Percentiles rank a stretch among this genome's conserved stretches.
These are phyloP conservation scores for Ennomos quercinarius DNA, from an alignment of 2,888 invertebrate species.

Conservation along the genomic window DNA sequence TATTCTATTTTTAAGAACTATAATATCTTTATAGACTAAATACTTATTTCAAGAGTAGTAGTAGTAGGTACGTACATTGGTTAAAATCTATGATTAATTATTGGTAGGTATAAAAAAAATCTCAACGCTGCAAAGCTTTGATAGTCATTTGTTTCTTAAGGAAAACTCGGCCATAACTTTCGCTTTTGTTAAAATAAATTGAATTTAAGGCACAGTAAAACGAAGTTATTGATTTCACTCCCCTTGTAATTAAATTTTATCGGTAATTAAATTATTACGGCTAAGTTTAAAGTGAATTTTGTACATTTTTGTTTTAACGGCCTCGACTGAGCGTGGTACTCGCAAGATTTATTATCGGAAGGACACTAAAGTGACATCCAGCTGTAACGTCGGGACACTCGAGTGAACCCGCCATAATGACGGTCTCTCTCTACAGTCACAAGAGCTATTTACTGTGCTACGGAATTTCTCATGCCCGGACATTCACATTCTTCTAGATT, in stretches of 20 bases:
- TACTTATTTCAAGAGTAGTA: too few relatives aligned
- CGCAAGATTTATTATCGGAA: constrained; percentile 66
- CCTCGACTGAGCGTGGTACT: constrained; percentile 45
- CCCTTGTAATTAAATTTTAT: constrained; percentile 30
- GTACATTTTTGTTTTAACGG: constrained; percentile 58
- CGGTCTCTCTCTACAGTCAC: constrained; percentile 55
- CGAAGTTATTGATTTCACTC: constrained; percentile 19
- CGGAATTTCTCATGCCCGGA: constrained; percentile 67
- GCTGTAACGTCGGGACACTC: constrained; percentile 69
- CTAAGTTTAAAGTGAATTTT: constrained; percentile 45
- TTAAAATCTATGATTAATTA: too few relatives aligned
- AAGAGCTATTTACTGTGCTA: constrained; percentile 63
- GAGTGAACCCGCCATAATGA: constrained; percentile 70
- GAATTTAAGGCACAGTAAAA: constrained; percentile 20
- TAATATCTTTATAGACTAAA: too few relatives aligned
- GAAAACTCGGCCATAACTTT: constrained; percentile 8
- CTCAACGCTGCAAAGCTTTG: too few relatives aligned
- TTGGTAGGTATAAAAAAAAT: too few relatives aligned
- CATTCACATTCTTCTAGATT: constrained; percentile 65
- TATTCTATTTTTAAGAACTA: too few relatives aligned
- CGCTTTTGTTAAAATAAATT: constrained; percentile 9
- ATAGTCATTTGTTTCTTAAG: neutral
- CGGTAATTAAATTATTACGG: constrained; percentile 44
- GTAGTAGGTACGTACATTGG: too few relatives aligned
- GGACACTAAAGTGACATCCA: constrained; percentile 66